Conservation (phyloP, 2,113 vertebrate species). For the Pygoscelis adeliae region DNA sequence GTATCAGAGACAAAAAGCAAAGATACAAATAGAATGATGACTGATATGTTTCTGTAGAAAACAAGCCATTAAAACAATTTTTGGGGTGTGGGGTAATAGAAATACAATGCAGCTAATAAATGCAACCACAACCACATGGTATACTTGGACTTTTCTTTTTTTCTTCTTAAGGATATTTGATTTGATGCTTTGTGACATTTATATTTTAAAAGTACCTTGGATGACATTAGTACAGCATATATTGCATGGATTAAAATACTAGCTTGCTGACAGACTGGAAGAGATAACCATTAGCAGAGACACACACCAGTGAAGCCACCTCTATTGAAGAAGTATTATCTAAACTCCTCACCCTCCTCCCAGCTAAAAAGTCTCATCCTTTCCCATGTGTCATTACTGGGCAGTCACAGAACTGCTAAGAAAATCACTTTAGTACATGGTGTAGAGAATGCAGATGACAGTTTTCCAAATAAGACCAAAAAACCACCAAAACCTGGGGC, state of each 20-base stretch:
- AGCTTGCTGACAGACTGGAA: neutral
- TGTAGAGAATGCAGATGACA: neutral
- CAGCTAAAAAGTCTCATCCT: neutral
- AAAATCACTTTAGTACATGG: neutral
- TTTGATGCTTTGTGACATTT: neutral
- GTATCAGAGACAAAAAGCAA: neutral
- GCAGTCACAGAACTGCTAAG: neutral
- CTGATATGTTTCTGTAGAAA: neutral
- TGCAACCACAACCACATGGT: neutral
- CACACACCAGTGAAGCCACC: neutral
- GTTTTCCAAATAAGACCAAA: neutral
- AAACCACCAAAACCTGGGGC: neutral
- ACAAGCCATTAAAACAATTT: neutral
- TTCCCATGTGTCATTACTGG: neutral
- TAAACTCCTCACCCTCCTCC: neutral
- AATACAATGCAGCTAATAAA: neutral
- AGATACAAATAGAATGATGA: neutral
- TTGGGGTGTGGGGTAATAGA: accelerated
- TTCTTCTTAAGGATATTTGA: neutral
- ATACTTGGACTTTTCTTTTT: neutral
- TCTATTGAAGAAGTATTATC: neutral
- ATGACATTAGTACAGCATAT: neutral
- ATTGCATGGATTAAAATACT: neutral
- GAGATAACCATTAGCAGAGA: neutral
- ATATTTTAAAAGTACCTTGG: neutral